Percentiles rank a stretch among this genome's conserved stretches.
Evolutionary conservation across 2,888 invertebrate genomes (phyloP).

Genomic region (Ormyrus nitidulus): DNA sequence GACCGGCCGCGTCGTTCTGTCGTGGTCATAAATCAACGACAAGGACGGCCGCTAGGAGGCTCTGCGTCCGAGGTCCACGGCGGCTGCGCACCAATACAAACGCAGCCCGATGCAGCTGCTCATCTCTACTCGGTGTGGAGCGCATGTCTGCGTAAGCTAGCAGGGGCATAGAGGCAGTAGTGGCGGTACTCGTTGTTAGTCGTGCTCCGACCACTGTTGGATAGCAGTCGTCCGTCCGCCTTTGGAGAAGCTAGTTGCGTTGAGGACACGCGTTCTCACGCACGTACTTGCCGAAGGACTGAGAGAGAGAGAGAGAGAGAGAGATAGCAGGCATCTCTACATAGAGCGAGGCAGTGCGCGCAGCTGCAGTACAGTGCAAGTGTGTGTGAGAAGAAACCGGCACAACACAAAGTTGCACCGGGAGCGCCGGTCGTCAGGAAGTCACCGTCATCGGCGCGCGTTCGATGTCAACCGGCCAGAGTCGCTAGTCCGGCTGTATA

Average conservation of each 20-base stretch:
- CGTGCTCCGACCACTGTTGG: too few relatives aligned
- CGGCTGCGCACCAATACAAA: neutral
- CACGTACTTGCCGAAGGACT: constrained; percentile 17
- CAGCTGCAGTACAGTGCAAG: neutral
- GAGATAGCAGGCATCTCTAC: too few relatives aligned
- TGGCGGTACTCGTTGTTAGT: too few relatives aligned
- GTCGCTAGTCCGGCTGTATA: neutral
- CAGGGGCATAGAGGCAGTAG: neutral
- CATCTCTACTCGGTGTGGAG: neutral
- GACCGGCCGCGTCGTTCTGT: neutral
- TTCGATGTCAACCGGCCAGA: neutral
- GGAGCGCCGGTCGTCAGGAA: too few relatives aligned
- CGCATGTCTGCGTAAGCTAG: neutral
- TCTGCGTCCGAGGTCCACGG: neutral
- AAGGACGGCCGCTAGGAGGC: constrained; percentile 34
- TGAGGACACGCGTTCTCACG: too few relatives aligned
- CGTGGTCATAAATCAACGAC: constrained; percentile 37
- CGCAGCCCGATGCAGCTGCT: neutral
- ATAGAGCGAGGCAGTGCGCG: neutral
- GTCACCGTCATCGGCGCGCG: constrained; percentile 26
- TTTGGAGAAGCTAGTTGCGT: too few relatives aligned
- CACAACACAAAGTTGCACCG: too few relatives aligned
- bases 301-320: too few relatives aligned
- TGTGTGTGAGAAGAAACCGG: neutral
- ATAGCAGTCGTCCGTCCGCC: too few relatives aligned